Percentiles rank a stretch among this genome's conserved stretches.
phyloP scores from a whole-genome alignment of 1,140 invertebrate species.

The Brachionus koreanus region DNA sequence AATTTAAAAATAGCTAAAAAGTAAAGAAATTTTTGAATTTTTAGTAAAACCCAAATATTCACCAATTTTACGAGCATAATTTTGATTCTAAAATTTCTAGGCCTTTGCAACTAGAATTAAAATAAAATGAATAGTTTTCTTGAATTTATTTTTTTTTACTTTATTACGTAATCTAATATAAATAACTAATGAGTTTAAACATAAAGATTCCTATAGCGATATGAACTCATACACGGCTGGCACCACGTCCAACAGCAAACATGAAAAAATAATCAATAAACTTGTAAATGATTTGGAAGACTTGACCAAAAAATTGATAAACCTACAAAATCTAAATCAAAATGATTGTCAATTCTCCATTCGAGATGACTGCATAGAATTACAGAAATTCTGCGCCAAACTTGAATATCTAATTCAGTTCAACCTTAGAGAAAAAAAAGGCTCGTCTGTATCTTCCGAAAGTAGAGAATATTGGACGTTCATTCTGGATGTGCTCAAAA shows the following conservation, averaged over 20 bases:
- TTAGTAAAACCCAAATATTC: not conserved
- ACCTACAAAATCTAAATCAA: constrained; percentile 50
- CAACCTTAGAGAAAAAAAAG: constrained; percentile 56
- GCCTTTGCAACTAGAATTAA: not conserved
- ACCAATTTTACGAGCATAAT: not conserved
- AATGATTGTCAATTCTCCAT: constrained; percentile 52
- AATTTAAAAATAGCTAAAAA: not conserved
- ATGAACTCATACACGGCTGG: not conserved
- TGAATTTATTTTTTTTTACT: not conserved
- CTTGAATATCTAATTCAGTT: constrained; percentile 56
- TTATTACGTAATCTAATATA: constrained; percentile 10
- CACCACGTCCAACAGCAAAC: not conserved
- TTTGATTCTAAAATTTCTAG: not conserved
- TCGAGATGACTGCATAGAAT: constrained; percentile 55
- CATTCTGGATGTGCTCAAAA: constrained; percentile 54
- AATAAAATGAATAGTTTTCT: not conserved
- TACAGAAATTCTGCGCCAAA: constrained; percentile 58
- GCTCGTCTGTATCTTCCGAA: constrained; percentile 12
- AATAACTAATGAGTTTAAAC: not conserved
- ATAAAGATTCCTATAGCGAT: not conserved
- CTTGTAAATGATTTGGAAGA: constrained; percentile 5
- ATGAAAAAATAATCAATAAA: not conserved
- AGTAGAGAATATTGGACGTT: constrained; percentile 57
- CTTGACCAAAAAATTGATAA: constrained; percentile 51
- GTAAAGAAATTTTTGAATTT: not conserved